Evolutionary conservation across 2,113 vertebrate genomes (phyloP).

Genomic region (Shinisaurus crocodilurus): DNA sequence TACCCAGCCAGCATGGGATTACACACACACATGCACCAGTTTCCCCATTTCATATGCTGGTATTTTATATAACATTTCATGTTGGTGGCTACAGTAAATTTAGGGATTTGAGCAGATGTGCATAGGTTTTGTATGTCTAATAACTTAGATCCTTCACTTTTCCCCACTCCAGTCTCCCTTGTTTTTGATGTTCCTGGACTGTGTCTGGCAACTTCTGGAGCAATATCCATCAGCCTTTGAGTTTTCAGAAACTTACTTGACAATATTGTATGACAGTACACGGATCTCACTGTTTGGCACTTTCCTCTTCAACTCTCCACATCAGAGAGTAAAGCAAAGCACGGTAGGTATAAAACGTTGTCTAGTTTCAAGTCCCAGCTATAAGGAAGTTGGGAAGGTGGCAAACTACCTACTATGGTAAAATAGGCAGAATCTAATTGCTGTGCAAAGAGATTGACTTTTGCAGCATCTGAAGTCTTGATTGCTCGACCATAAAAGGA

Average conservation of each 20-base stretch:
- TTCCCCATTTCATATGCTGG: too few species aligned
- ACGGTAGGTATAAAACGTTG: constrained; percentile 76
- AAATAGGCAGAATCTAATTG: background rate
- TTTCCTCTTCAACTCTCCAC: constrained; percentile 94
- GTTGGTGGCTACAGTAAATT: too few species aligned
- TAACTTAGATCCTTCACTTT: constrained; percentile 16
- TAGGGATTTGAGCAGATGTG: background rate
- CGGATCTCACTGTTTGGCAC: constrained; percentile 93
- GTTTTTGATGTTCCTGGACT: constrained; percentile 95
- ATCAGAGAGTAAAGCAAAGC: constrained; percentile 89
- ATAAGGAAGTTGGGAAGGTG: background rate
- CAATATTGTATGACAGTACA: constrained; percentile 89
- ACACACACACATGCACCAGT: too few species aligned
- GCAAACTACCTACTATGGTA: background rate
- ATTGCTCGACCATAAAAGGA: too few species aligned
- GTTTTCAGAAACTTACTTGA: constrained; percentile 94
- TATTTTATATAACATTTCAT: background rate
- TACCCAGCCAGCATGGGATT: too few species aligned
- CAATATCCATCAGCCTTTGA: constrained; percentile 95
- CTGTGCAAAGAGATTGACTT: background rate
- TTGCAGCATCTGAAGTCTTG: background rate
- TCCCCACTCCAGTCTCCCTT: constrained; percentile 84
- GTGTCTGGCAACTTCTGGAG: constrained; percentile 94
- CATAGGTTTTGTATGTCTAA: background rate
- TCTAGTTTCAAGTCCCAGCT: background rate